A percentile compares a stretch with the other conserved stretches of the same genome.
Evolutionary conservation across 2,113 vertebrate genomes (phyloP).

Genomic region (Perognathus longimembris): DNA sequence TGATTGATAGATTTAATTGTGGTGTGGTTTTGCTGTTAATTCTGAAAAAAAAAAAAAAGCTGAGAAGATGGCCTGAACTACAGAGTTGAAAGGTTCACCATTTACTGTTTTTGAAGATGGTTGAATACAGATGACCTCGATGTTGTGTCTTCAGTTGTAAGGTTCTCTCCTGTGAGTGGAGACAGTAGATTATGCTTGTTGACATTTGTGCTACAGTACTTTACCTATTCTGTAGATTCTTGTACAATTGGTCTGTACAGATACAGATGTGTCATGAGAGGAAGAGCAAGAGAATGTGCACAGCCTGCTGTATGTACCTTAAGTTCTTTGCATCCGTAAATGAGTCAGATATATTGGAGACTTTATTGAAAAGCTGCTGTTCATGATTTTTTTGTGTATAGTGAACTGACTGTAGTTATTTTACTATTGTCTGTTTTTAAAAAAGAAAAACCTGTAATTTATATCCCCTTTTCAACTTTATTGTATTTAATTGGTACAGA

Average conservation of each 20-base stretch:
- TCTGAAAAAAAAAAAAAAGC: constrained; percentile 23
- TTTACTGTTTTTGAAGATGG: constrained; percentile 77
- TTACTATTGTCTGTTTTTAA: constrained; percentile 92
- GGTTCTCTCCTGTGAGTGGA: constrained; percentile 79
- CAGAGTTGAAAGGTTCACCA: constrained; percentile 32
- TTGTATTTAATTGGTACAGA: constrained; percentile 96
- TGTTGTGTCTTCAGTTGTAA: constrained; percentile 81
- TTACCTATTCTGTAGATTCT: constrained; percentile 83
- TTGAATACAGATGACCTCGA: constrained; percentile 71
- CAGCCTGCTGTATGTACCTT: constrained; percentile 85
- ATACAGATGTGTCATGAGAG: constrained; percentile 62
- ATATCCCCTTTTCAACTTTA: constrained; percentile 91
- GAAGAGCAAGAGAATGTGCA: constrained; percentile 79
- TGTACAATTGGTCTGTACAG: constrained; percentile 76
- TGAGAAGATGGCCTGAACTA: background rate
- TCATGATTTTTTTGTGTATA: constrained; percentile 93
- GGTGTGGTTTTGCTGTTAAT: constrained; percentile 57
- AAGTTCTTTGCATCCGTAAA: constrained; percentile 80
- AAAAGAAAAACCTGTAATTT: constrained; percentile 96
- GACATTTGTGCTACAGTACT: constrained; percentile 76
- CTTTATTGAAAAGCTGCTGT: constrained; percentile 95
- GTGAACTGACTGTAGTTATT: constrained; percentile 91
- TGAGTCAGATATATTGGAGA: constrained; percentile 89
- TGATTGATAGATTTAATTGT: background rate
- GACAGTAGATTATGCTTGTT: constrained; percentile 80